These are phyloP conservation scores for Caracal caracal DNA, from an alignment of 2,113 vertebrate genomes.

Conservation along the genomic window DNA sequence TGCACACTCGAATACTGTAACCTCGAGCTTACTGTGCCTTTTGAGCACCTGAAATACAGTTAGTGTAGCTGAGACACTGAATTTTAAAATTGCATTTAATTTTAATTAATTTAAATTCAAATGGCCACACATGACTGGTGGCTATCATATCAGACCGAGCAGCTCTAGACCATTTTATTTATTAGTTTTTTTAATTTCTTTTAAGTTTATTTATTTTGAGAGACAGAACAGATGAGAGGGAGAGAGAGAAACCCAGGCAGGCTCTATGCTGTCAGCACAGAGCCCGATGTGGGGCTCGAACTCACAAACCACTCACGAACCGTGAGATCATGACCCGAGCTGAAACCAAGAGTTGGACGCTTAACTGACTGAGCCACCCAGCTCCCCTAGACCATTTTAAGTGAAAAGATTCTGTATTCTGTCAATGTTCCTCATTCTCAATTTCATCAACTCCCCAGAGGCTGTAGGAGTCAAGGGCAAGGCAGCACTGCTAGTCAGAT, in stretches of 20 bases:
- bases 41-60: neutral
- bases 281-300: no score
- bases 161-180: neutral
- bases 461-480: slow-evolving; percentile 20
- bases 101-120: slow-evolving; percentile 49
- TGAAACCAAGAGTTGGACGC: no score
- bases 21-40: neutral
- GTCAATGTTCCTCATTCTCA: neutral
- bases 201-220: no score
- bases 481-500: slow-evolving; percentile 28
- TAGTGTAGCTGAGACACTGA: slow-evolving; percentile 6
- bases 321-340: no score
- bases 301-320: no score
- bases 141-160: neutral
- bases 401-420: slow-evolving; percentile 19
- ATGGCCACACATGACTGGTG: neutral
- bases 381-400: neutral
- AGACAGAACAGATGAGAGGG: no score
- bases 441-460: slow-evolving; percentile 46
- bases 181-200: no score
- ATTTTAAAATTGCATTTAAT: neutral
- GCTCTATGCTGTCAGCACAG: no score
- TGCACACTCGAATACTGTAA: neutral
- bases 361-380: no score
- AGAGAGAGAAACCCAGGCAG: no score